Conservation (phyloP, 2,113 vertebrate genomes). For the Sardina pilchardus region DNA sequence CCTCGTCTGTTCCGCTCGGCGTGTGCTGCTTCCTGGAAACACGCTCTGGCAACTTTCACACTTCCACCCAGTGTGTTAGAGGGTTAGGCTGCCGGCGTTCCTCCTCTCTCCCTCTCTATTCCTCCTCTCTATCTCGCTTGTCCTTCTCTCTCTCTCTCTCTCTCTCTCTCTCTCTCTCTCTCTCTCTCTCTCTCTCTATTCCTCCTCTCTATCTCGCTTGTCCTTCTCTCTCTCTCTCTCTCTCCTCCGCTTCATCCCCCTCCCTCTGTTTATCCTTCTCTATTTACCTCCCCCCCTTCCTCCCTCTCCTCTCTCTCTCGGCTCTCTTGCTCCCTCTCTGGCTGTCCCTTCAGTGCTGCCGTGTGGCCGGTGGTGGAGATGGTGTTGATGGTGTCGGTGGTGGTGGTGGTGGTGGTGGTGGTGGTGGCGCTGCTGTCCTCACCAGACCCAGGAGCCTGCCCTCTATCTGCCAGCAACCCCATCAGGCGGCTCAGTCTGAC, state of each 20-base stretch:
- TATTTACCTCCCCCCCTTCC: no score
- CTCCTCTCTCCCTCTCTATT: not conserved
- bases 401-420: not conserved
- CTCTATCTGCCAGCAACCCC: not conserved
- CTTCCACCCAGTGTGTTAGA: not conserved
- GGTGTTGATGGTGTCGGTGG: not conserved
- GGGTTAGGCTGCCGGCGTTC: not conserved
- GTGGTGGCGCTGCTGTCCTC: not conserved
- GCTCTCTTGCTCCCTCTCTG: not conserved
- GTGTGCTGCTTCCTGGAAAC: constrained; percentile 23
- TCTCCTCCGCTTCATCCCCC: not conserved
- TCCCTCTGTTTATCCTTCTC: not conserved
- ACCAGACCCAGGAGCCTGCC: not conserved
- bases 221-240: not conserved
- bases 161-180: not conserved
- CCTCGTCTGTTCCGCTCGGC: constrained; percentile 26
- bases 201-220: not conserved
- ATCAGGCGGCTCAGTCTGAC: not conserved
- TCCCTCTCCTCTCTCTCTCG: not conserved
- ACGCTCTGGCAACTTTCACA: constrained; percentile 27
- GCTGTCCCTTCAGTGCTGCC: not conserved
- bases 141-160: not conserved
- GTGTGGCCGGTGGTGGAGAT: not conserved
- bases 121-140: not conserved
- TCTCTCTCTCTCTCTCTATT: not conserved